These are phyloP conservation scores for Oscheius myriophilus DNA, from an alignment of 2,888 invertebrate genomes.

Conservation along the genomic window DNA sequence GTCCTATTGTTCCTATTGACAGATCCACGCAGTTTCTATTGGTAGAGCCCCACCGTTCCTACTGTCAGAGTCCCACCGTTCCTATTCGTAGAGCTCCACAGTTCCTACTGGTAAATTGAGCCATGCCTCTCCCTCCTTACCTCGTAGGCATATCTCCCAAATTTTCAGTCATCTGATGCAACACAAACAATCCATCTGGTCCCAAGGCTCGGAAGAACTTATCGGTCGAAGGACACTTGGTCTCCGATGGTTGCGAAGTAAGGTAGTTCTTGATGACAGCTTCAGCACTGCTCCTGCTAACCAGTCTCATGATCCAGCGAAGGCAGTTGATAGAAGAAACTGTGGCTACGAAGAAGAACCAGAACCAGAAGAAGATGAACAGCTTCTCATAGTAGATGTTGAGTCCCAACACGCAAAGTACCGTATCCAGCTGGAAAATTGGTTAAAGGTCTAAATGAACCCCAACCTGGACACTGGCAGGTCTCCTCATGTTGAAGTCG, in stretches of 20 bases:
- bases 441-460: background rate
- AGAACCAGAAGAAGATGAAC: conserved; percentile 70
- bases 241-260: conserved; percentile 35
- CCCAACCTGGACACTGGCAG: conserved; percentile 61
- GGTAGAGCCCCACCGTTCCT: no score
- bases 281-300: conserved; percentile 40
- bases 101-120: background rate
- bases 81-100: no score
- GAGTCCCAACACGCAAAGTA: conserved; percentile 67
- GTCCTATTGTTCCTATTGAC: no score
- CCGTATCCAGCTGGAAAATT: conserved; percentile 63
- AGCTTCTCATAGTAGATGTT: conserved; percentile 71
- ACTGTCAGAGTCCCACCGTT: no score
- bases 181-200: conserved; percentile 64
- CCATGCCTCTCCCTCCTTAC: conserved; percentile 26
- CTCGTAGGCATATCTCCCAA: conserved; percentile 68
- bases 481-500: conserved; percentile 64
- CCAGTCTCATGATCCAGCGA: conserved; percentile 57
- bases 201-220: conserved; percentile 54
- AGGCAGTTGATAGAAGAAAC: conserved; percentile 59
- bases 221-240: conserved; percentile 30
- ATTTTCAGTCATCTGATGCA: conserved; percentile 67
- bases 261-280: conserved; percentile 40
- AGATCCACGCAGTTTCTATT: no score
- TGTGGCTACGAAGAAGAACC: conserved; percentile 66